A percentile compares a stretch with the other conserved stretches of the same genome.
These are phyloP conservation scores for Strigamia crassipes DNA, from an alignment of 2,888 invertebrate genomes.

Conservation along the genomic window DNA sequence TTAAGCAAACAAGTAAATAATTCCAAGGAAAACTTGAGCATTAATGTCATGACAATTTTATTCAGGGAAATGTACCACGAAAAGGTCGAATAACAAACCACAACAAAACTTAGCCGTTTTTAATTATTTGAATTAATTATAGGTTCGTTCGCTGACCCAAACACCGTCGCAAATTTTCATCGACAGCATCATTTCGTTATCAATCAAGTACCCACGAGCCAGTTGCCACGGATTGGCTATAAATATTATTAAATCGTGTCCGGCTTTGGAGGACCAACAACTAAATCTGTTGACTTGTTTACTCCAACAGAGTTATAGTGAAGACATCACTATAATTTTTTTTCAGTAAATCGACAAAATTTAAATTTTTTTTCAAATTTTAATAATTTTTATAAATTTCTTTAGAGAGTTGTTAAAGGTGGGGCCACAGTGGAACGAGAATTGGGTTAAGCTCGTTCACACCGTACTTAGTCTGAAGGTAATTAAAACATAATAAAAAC, in stretches of 20 bases:
- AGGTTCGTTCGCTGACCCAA: background rate
- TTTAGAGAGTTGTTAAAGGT: background rate
- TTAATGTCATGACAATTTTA: background rate
- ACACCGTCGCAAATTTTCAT: background rate
- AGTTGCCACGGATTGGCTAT: background rate
- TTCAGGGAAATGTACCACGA: background rate
- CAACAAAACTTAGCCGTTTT: background rate
- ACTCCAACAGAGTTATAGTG: background rate
- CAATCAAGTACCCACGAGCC: background rate
- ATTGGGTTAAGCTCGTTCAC: background rate
- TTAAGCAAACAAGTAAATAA: background rate
- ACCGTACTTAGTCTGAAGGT: background rate
- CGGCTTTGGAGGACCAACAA: background rate
- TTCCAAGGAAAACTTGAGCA: background rate
- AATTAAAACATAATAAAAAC: background rate
- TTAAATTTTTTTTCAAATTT: no score
- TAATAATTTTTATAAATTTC: background rate
- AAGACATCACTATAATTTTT: background rate
- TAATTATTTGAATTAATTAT: no score
- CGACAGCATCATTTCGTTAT: background rate
- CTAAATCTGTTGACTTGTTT: background rate
- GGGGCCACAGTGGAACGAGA: background rate
- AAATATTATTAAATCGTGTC: background rate
- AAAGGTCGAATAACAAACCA: background rate
- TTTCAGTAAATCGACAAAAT: background rate